Evolutionary conservation across 1,140 invertebrate species (phyloP), one percentile per base, ranked within the genome.

Genomic region (Trachymyrmex cornetzi): DNA sequence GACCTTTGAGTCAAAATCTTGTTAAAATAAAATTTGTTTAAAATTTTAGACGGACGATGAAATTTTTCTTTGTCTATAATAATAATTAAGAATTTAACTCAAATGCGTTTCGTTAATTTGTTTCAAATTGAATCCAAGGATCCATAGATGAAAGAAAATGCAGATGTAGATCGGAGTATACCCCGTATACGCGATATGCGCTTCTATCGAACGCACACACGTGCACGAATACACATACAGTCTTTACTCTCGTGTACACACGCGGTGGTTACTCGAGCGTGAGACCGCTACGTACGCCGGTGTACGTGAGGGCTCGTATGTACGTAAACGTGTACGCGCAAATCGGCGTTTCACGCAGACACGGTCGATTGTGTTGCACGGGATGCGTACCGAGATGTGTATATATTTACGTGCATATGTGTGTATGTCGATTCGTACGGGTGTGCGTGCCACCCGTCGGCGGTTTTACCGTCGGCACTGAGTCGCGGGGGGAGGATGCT

Each of bases 401-500:
- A 16, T 50, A 7, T 27, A 6, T n/a, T 44, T 44, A 44, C 38
- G 38, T 44, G 11, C 11, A 44, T 44, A 19, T 22, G 9, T 19
- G 22, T 24, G 27, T 34, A 27, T 9, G 63, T 24, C 64, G 63
- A 59, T 77, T 57, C 74, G 19, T 16, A 27, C n/a, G 1, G n/a
- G 71, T 63, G 88, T 55, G 74, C 55, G 74, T 38, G 61, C 74
- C 50, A 85, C 48, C 63, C 64, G 67, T 50, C 24, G 63, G 48
- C 53, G 30, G 61, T 44, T 79, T 66, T 59, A 79, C 61, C 72
- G 48, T 85, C 74, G 72, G 75, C 48, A 44, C 74, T 44, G 82
- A 75, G n/a, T 67, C 30, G 53, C 55, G 87, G 82, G 85, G 61
- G 86, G 61, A 48, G 66, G 74, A 67, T 92, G 91, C 94, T 94